A percentile compares a stretch with the other conserved stretches of the same genome.
Evolutionary conservation across 2,113 vertebrate genomes (phyloP).

Genomic region (Hystrix brachyura): DNA sequence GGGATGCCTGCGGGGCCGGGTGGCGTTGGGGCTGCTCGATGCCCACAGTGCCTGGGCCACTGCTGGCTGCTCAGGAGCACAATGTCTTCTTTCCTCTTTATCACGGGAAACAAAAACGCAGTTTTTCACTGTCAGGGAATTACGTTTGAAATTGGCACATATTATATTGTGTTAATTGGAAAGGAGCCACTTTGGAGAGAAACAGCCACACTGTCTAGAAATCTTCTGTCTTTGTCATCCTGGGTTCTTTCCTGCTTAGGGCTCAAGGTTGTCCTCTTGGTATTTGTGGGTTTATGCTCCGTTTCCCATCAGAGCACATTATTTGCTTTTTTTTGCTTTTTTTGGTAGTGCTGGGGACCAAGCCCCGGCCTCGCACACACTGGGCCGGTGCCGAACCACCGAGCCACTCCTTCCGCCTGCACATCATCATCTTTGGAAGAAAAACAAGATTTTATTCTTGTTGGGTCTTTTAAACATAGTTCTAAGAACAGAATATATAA

Average conservation of each 20-base stretch:
- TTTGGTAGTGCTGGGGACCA: neutral
- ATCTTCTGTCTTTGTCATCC: too few species aligned
- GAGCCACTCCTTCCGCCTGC: neutral
- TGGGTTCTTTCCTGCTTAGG: neutral
- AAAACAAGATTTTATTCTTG: conserved; percentile 43
- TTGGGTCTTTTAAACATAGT: neutral
- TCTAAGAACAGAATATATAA: neutral
- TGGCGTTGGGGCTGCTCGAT: neutral
- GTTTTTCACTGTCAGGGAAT: neutral
- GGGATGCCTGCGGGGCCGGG: fast-evolving
- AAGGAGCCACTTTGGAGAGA: neutral
- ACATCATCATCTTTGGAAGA: neutral
- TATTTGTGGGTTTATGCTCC: neutral
- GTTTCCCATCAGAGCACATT: neutral
- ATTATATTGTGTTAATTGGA: neutral
- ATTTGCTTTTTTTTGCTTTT: neutral
- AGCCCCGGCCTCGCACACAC: neutral
- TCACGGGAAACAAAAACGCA: neutral
- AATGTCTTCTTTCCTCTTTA: neutral
- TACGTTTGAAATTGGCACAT: neutral
- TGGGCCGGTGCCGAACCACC: neutral
- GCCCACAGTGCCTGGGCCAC: fast-evolving
- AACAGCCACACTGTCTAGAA: neutral
- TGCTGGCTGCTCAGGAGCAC: too few species aligned
- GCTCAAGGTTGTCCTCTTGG: neutral